Evolutionary conservation across 2,113 vertebrate species (phyloP).

Genomic region (Halcyon malimbica): DNA sequence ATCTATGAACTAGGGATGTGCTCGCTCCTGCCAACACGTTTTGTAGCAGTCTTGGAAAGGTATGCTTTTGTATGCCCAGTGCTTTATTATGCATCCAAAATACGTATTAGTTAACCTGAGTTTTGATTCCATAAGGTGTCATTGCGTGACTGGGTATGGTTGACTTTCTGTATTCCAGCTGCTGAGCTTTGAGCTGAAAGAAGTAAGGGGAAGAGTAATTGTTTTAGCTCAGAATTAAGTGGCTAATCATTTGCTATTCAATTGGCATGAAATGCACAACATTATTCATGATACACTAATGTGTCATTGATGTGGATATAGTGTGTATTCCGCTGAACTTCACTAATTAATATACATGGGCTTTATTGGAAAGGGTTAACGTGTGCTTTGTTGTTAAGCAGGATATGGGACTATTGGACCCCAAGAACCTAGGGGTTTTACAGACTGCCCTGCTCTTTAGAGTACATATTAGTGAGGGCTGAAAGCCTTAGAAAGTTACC

Average conservation of each 20-base stretch:
- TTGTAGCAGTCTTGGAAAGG: background rate
- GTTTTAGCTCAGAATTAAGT: constrained; percentile 48
- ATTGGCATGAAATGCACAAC: background rate
- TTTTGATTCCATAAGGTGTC: background rate
- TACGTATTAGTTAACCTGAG: background rate
- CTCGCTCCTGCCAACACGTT: background rate
- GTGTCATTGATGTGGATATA: background rate
- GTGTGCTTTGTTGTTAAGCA: background rate
- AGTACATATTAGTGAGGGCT: background rate
- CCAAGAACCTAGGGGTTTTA: background rate
- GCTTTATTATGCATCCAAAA: background rate
- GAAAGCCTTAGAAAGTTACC: background rate
- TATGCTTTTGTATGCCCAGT: background rate
- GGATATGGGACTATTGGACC: background rate
- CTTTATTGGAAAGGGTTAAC: background rate
- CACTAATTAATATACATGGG: background rate
- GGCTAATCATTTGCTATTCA: constrained; percentile 50
- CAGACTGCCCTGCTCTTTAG: background rate
- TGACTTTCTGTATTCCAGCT: background rate
- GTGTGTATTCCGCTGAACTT: background rate
- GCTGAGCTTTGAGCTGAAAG: background rate
- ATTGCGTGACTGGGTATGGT: background rate
- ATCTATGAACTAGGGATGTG: background rate
- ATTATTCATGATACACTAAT: background rate
- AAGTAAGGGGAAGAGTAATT: background rate